Base-by-base conservation (phyloP, 2,113 vertebrate genomes). In the Crocuta crocuta region DNA sequence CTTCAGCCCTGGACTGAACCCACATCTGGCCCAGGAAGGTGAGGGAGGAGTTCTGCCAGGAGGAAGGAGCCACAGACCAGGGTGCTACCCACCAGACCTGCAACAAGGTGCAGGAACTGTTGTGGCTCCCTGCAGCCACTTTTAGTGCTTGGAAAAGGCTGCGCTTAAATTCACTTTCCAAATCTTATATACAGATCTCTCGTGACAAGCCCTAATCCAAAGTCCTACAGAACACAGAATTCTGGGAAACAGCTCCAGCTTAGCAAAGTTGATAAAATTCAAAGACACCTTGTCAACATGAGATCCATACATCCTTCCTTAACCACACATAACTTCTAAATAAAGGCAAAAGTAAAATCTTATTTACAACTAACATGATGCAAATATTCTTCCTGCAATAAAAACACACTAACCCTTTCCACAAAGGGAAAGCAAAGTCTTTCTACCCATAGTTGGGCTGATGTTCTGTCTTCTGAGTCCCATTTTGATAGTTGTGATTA, bases 61-160 rank as follows among this genome's bases (percentile, higher is more conserved):
- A 76, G 9, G 48, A 28, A 96, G 28, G 26, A 84, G 8, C 35
- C 48, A 3, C 63, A 31, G 53, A 63, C 43, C 17, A 12, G 35
- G 33, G 35, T 65, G 70, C 15, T 19, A 4, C 35, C 24, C 66
- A 10, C 15, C 0, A 1, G 15, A 61, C 86, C 45, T 50, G 55
- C 48, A 58, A 15, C 50, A 74, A 53, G 4, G 21, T 15, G 4
- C 26, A 61, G 0, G 2, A 12, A 1, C 39, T 71, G 5, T 35
- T 35, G 23, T 3, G 17, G 65, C 0, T 31, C n/a, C 35, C 1
- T 0, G 7, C 0, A 33, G 89, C 26, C 55, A 80, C 53, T 5
- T 3, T 39, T 17, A 74, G 33, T 81, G 21, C 65, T 19, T 10
- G 26, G 39, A 43, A n/a, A 87, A 50, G 1, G 68, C 21, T 39